Base-by-base conservation (phyloP, 1,140 invertebrate genomes). In the Episyrphus balteatus region DNA sequence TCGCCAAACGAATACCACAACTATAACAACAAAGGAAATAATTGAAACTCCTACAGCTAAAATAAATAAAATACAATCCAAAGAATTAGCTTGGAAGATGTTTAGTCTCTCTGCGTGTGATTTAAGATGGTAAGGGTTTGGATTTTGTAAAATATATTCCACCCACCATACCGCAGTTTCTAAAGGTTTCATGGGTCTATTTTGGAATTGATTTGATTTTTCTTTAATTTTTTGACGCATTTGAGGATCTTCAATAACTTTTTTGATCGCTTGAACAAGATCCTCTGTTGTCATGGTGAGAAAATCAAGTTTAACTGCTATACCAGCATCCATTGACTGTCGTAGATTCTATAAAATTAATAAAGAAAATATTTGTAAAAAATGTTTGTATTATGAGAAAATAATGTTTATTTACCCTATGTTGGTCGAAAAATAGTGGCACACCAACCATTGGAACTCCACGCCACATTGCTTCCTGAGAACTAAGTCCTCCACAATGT, bases 381-480 rank as follows among this genome's bases (percentile, higher is more conserved):
- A n/a, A n/a, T n/a, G n/a, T n/a, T n/a, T n/a, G n/a, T 26, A 26
- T 26, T 26, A 26, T 26, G 21, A 26, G 21, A 5, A 26, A 5
- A 26, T 5, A 26, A 26, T 26, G 21, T 5, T 8, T 5, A 26
- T 26, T 53, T 21, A 62, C 59, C 46, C 59, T 57, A 3, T 56
- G 42, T 55, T 85, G 80, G 51, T 86, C 84, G 1, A 70, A 74
- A 49, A 79, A 75, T 21, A 85, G 53, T 0, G 82, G 81, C 9
- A 83, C 67, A 1, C 68, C 75, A 5, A 79, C 53, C 21, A 78
- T 55, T 11, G 77, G 77, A 9, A 75, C 66, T 19, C 70, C 73
- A 57, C 73, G 62, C 52, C 72, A 70, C 9, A 79, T 56, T 1
- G 77, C 71, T 56, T 82, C 80, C 46, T 74, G 70, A 0, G 74